These are phyloP conservation scores for Polylopha cassiicola DNA, from an alignment of 2,888 invertebrate species.

Conservation along the genomic window DNA sequence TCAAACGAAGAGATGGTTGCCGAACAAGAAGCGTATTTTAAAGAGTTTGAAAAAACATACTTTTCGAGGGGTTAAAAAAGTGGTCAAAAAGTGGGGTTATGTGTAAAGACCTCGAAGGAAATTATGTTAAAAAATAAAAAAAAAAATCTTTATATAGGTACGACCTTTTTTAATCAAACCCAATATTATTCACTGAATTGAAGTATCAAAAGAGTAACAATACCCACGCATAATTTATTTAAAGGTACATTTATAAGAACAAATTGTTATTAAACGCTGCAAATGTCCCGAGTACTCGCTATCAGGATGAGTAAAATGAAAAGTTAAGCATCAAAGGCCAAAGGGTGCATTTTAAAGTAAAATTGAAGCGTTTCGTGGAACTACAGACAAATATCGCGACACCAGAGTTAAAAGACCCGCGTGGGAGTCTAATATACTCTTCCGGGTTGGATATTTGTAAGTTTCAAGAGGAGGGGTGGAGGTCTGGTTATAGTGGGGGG, in stretches of 20 bases:
- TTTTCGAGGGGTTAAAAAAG: no score
- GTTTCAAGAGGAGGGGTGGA: conserved; percentile 18
- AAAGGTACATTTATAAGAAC: conserved; percentile 19
- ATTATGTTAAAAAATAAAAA: no score
- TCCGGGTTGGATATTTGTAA: conserved; percentile 6
- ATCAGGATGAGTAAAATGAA: conserved; percentile 34
- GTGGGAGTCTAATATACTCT: conserved; percentile 6
- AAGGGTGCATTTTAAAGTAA: conserved; percentile 48
- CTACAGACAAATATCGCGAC: conserved; percentile 36
- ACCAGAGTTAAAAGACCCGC: conserved; percentile 31
- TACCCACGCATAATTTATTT: no score
- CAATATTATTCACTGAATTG: no score
- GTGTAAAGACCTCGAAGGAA: no score
- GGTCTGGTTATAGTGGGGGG: conserved; percentile 38
- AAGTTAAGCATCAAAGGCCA: conserved; percentile 35
- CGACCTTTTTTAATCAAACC: no score
- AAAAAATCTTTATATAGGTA: no score
- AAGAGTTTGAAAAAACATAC: no score
- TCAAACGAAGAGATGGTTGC: no score
- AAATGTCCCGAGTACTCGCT: conserved; percentile 10
- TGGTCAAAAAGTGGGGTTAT: no score
- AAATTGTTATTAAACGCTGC: conserved; percentile 7
- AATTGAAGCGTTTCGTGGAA: conserved; percentile 42
- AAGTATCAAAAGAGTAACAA: no score
- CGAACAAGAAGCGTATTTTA: no score